phyloP scores from a whole-genome alignment of 92 coral and sea anemone species.

The Isaurus tuberculatus region DNA sequence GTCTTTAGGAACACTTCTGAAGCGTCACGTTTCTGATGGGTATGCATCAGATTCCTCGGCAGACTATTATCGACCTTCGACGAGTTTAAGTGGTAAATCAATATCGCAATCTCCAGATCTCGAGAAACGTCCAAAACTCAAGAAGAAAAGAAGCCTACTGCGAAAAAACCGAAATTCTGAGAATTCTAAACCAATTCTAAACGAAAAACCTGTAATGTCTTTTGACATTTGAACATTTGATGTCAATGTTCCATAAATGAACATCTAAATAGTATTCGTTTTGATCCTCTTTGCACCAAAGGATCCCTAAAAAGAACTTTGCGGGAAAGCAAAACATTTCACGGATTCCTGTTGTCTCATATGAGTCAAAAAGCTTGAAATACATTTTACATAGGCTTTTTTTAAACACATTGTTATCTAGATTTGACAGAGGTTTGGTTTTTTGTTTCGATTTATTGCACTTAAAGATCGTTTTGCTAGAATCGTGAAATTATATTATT shows the following conservation, averaged over 20 bases:
- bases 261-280: background rate
- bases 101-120: constrained; percentile 18
- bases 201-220: constrained; percentile 25
- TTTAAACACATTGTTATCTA: too few relatives aligned
- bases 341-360: too few relatives aligned
- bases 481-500: background rate
- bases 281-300: background rate
- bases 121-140: constrained; percentile 10
- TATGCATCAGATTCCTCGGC: constrained; percentile 37
- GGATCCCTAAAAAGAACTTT: background rate
- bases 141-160: constrained; percentile 18
- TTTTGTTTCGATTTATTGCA: background rate
- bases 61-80: constrained; percentile 31
- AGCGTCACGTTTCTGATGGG: background rate
- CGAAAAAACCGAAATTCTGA: constrained; percentile 28
- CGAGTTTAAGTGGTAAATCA: background rate
- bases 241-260: background rate
- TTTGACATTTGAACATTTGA: constrained; percentile 33
- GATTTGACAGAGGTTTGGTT: too few relatives aligned
- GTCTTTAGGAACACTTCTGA: background rate
- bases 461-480: background rate
- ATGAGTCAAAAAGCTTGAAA: too few relatives aligned
- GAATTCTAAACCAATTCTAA: background rate
- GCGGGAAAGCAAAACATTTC: too few relatives aligned
- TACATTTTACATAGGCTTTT: too few relatives aligned